Percentiles rank a stretch among this genome's conserved stretches.
Evolutionary conservation across 2,797 vertebrate genomes (phyloP).

Genomic region (Coreius guichenoti): DNA sequence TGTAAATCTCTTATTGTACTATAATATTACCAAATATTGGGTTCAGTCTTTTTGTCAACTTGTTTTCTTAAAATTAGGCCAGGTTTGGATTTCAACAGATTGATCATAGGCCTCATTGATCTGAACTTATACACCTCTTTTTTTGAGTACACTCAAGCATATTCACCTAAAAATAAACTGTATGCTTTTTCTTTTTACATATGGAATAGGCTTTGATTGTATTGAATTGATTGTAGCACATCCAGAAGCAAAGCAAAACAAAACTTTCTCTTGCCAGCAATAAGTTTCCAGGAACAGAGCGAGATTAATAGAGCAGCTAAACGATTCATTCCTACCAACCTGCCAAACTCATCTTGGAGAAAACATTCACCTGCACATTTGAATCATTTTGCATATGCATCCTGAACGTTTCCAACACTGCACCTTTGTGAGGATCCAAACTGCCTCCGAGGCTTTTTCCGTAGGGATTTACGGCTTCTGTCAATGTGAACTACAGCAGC

Average conservation of each 20-base stretch:
- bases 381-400: slow-evolving; percentile 16
- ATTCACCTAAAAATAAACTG: not conserved
- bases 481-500: not conserved
- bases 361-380: slow-evolving; percentile 26
- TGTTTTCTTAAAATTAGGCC: not conserved
- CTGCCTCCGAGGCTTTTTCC: not conserved
- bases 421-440: not conserved
- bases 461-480: not conserved
- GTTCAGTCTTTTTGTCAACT: not conserved
- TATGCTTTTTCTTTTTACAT: not conserved
- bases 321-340: not conserved
- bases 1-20: not conserved
- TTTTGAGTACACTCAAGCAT: not conserved
- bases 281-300: not conserved
- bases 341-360: slow-evolving; percentile 9
- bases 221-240: not conserved
- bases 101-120: not conserved
- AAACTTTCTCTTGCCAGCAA: not conserved
- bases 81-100: not conserved
- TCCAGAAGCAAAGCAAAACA: slow-evolving; percentile 17
- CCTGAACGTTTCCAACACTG: not conserved
- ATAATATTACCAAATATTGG: not conserved
- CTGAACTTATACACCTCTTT: not conserved
- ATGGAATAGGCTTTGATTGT: not conserved
- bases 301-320: not conserved